Evolutionary conservation across 1,140 invertebrate species (phyloP), one percentile per base, ranked within the genome.

Genomic region (Drosophila subobscura): DNA sequence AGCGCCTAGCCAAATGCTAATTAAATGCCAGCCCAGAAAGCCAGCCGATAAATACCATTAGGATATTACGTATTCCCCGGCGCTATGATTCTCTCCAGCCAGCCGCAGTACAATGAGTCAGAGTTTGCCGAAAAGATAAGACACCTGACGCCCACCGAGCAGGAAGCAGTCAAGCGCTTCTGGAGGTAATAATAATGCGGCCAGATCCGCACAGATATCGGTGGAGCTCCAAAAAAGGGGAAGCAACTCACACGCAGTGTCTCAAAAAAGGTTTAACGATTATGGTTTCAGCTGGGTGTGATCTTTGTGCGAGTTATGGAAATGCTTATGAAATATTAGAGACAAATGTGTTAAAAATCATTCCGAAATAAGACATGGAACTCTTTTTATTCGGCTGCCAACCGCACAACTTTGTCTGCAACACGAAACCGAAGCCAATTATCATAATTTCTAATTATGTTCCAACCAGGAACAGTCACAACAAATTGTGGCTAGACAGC

Each of bases 111-210:
- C 58, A 85, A 88, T 88, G 83, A 88, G 84, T 73, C 89, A 79
- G 79, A 83, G 50, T 90, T 90, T 67, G 70, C 67, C 52, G 75
- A 83, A 41, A 90, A 90, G 85, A 77, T 90, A 79, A 89, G 67
- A 64, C 81, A 90, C 83, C 64, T 91, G 77, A 80, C 73, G 55
- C 89, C 89, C 56, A 75, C 68, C 57, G 89, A 91, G 70, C 89
- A 89, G 89, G 89, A 91, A 80, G 89, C 89, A 33, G 89, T 91
- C 47, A 85, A 81, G 51, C 83, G 81, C 27, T 91, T 91, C 72
- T 91, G 89, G 89, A 91, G 89, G 89, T 91, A 85, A 73, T 37
- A 71, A 83, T 84, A 79, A 72, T 59, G 46, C 22, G 16, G n/a
- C 7, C 4, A 5, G 55, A 72, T 72, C 40, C 50, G 16, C 16